A percentile compares a stretch with the other conserved stretches of the same genome.
These are phyloP conservation scores for Gymnocephalus cernua DNA, from an alignment of 2,113 vertebrate species.

Conservation along the genomic window DNA sequence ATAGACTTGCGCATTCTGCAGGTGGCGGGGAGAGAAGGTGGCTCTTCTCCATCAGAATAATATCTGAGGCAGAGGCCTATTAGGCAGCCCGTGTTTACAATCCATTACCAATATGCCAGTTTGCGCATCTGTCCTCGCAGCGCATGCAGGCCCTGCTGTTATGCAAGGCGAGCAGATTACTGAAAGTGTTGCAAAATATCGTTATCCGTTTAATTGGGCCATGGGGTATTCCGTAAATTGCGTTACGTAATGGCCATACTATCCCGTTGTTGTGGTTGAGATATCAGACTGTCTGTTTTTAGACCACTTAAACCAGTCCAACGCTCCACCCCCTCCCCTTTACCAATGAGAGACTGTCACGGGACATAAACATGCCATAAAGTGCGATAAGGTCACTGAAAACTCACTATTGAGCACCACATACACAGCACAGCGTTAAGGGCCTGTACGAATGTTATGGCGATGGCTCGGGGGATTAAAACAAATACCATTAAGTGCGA, in stretches of 20 bases:
- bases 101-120: constrained; percentile 51
- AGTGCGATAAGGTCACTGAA: constrained; percentile 68
- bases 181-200: constrained; percentile 59
- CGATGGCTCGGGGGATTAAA: constrained; percentile 64
- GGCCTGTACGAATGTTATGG: constrained; percentile 53
- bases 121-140: constrained; percentile 61
- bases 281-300: constrained; percentile 33
- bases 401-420: constrained; percentile 21
- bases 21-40: constrained; percentile 89
- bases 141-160: constrained; percentile 58
- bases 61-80: constrained; percentile 74
- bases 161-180: constrained; percentile 65
- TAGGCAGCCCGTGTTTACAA: constrained; percentile 70
- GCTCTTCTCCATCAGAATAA: constrained; percentile 77
- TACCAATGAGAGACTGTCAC: constrained; percentile 31
- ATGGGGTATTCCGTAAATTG: constrained; percentile 67
- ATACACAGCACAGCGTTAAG: constrained; percentile 26
- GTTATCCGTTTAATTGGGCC: constrained; percentile 71
- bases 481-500: constrained; percentile 71
- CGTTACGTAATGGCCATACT: constrained; percentile 74
- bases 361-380: constrained; percentile 58
- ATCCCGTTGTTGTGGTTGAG: constrained; percentile 41
- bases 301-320: constrained; percentile 44
- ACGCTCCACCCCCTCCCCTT: too few relatives aligned
- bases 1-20: constrained; percentile 93